Evolutionary conservation across 2,888 invertebrate species (phyloP), one percentile per base, ranked within the genome.

Genomic region (Argyra leucocephala): DNA sequence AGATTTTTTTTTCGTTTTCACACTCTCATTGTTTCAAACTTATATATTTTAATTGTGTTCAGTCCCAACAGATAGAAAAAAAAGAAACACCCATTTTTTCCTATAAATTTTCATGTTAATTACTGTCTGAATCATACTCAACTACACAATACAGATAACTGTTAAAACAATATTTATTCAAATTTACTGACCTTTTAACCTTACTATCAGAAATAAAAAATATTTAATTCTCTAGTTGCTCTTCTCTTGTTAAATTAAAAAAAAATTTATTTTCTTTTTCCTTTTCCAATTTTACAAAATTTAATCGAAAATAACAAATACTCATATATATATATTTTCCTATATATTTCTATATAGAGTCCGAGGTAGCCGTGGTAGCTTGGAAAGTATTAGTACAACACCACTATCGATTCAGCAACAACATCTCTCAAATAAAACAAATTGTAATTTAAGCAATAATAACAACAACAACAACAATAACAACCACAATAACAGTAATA

Each of bases 321-420:
- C 5, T 22, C 15, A 23, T 62, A 4, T 21, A 22, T n/a, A n/a
- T 36, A 48, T 10, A 21, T 21, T 31, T 62, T 18, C 24, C 24
- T 57, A 24, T 22, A 37, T 59, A 37, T 64, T 22, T 58, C 58
- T 59, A 69, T 70, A 57, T 70, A 80, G 80, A 69, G 79, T 79
- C 66, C 79, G 80, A 68, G 79, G 76, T 69, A 80, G 80, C 73
- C 78, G 78, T 65, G 80, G 80, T 64, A 79, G 79, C 67, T 72
- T 80, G 63, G 79, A 80, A 64, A 79, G 79, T 69, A 75, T 80
- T 69, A 77, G 78, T 60, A 76, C 79, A 68, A 74, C 75, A 67
- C 75, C 76, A 6, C 73, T 76, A 69, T 75, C 77, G 60, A 76
- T 48, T 48, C 67, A 76, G 77, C 69, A 76, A 75, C 60, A 75